Evolutionary conservation across 2,113 vertebrate genomes (phyloP).

Genomic region (Tursiops truncatus): DNA sequence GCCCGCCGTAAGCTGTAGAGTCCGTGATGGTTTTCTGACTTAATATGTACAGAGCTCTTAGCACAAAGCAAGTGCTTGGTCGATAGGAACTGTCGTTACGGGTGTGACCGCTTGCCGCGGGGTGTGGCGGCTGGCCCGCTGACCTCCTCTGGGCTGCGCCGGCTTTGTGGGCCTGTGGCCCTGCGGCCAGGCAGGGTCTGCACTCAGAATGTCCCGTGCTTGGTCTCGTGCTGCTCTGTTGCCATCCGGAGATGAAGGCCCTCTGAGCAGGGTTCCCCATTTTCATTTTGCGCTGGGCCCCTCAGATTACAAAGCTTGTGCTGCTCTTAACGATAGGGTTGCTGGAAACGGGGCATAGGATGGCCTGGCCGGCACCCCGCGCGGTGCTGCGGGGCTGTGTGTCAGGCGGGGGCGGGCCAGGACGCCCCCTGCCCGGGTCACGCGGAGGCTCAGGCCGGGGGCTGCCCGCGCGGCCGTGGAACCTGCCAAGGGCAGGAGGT

Average conservation of each 20-base stretch:
- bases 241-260: background rate
- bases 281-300: background rate
- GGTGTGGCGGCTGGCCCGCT: background rate
- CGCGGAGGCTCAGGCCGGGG: background rate
- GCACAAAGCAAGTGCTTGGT: background rate
- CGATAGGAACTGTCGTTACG: background rate
- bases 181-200: background rate
- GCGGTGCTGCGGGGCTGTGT: background rate
- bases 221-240: background rate
- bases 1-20: background rate
- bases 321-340: background rate
- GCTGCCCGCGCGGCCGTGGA: background rate
- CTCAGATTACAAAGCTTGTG: background rate
- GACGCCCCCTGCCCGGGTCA: background rate
- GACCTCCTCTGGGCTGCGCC: background rate
- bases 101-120: background rate
- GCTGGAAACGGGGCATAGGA: background rate
- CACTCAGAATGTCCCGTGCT: background rate
- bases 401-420: background rate
- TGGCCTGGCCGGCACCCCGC: background rate
- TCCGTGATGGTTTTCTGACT: background rate
- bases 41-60: background rate
- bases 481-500: background rate
- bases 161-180: background rate
- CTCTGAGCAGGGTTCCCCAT: background rate